Evolutionary conservation across 2,113 vertebrate genomes (phyloP).

Genomic region (Propithecus coquereli): DNA sequence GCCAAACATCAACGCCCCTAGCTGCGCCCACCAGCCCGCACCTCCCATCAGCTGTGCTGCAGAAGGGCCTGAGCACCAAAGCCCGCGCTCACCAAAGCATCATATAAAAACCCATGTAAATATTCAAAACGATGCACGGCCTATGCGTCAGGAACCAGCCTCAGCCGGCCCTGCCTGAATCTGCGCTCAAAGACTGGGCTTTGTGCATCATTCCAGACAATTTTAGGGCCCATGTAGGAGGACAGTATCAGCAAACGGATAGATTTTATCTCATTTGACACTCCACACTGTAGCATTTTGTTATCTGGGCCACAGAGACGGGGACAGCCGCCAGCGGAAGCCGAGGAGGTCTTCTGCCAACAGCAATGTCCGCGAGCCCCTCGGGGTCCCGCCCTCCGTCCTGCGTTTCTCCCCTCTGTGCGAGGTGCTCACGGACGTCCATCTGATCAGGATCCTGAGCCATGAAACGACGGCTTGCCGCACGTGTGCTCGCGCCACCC

Average conservation of each 20-base stretch:
- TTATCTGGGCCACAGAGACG: background rate
- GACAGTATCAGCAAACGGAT: background rate
- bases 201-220: background rate
- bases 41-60: background rate
- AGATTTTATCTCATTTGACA: background rate
- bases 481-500: background rate
- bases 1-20: background rate
- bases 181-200: accelerated
- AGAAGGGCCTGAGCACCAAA: background rate
- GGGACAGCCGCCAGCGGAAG: background rate
- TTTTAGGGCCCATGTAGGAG: background rate
- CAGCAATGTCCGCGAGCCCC: background rate
- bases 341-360: background rate
- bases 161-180: background rate
- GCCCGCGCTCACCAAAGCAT: background rate
- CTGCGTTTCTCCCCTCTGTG: background rate
- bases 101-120: background rate
- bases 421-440: background rate
- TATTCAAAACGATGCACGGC: accelerated
- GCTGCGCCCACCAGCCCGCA: accelerated
- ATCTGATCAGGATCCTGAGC: background rate
- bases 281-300: background rate
- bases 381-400: accelerated
- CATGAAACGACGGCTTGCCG: background rate
- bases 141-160: accelerated